phyloP scores from a whole-genome alignment of 1,140 invertebrate species.

The Callitettix versicolor region DNA sequence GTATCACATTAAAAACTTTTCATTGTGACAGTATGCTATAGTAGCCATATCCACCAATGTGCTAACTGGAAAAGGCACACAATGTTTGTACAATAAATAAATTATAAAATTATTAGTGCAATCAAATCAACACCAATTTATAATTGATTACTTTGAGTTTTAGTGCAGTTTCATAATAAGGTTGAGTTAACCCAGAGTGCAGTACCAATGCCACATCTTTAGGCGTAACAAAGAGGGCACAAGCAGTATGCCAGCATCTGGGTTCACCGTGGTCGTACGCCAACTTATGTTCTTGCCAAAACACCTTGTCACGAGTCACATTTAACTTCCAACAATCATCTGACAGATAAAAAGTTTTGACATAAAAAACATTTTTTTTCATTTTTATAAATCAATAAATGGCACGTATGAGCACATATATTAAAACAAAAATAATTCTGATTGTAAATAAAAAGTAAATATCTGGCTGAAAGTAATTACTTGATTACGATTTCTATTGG shows the following conservation, averaged over 20 bases:
- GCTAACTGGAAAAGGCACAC: too few relatives aligned
- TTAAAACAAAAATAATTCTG: too few relatives aligned
- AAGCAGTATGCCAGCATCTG: conserved; percentile 16
- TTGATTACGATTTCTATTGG: too few relatives aligned
- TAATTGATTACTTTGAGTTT: conserved; percentile 8
- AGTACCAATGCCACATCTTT: conserved; percentile 3
- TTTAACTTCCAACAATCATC: conserved; percentile 5
- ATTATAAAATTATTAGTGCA: too few relatives aligned
- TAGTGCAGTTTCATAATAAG: conserved; percentile 15
- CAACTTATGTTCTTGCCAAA: conserved; percentile 15
- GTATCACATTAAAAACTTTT: too few relatives aligned
- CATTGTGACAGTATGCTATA: too few relatives aligned
- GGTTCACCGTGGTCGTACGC: conserved; percentile 22
- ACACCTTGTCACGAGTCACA: neutral
- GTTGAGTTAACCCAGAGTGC: conserved; percentile 20
- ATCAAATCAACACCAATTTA: neutral
- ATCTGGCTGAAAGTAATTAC: too few relatives aligned
- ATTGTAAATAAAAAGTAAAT: too few relatives aligned
- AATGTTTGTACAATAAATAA: too few relatives aligned
- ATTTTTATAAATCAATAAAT: neutral
- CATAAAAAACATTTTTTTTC: neutral
- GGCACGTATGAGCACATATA: too few relatives aligned
- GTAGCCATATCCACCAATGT: too few relatives aligned
- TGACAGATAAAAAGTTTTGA: neutral
- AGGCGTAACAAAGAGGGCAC: neutral